Evolutionary conservation across 1,140 invertebrate genomes (phyloP).

Genomic region (Lepidurus arcticus): DNA sequence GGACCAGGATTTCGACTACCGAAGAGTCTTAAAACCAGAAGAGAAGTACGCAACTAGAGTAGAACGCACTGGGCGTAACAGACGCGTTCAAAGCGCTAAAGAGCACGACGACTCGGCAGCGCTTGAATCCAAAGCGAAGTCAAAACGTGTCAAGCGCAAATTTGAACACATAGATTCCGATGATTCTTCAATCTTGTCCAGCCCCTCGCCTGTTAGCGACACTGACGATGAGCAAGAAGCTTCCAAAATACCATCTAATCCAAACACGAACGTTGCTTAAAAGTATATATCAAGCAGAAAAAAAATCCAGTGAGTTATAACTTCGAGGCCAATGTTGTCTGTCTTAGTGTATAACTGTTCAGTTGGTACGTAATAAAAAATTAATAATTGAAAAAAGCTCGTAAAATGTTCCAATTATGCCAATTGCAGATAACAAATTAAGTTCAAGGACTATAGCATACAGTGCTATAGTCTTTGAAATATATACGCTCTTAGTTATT

Average conservation of each 20-base stretch:
- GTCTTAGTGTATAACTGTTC: too few relatives aligned
- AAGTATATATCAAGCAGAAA: too few relatives aligned
- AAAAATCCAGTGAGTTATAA: too few relatives aligned
- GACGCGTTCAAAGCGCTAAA: neutral
- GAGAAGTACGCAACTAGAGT: constrained; percentile 47
- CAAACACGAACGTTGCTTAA: neutral
- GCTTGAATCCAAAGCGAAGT: neutral
- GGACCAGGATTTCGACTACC: constrained; percentile 56
- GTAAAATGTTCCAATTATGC: neutral
- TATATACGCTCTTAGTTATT: neutral
- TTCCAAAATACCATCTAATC: neutral
- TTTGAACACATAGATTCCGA: neutral
- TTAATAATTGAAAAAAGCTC: constrained; percentile 19
- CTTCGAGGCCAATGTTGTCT: too few relatives aligned
- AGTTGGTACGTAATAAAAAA: neutral
- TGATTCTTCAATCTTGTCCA: constrained; percentile 31
- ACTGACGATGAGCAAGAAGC: constrained; percentile 30
- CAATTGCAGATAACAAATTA: neutral
- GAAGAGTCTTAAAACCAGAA: constrained; percentile 47
- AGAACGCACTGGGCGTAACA: neutral
- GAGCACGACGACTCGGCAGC: constrained; percentile 18
- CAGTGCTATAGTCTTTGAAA: too few relatives aligned
- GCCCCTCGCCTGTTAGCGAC: constrained; percentile 30
- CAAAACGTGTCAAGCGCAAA: neutral
- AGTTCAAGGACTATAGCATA: neutral